Conservation (phyloP, 2,113 vertebrate genomes). For the Leptosomus discolor region DNA sequence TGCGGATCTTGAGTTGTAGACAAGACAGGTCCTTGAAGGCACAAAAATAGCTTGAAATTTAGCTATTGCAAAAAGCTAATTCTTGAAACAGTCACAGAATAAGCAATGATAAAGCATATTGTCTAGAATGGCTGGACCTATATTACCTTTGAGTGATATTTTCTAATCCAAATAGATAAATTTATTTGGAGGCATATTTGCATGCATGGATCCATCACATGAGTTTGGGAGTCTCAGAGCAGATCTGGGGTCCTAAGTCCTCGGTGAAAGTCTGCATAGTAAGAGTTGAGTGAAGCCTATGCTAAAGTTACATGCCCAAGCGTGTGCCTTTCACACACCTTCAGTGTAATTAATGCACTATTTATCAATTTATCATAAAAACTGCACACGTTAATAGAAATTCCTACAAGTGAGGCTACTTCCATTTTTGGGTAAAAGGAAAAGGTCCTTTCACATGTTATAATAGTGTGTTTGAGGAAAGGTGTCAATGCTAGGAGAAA, state of each 20-base stretch:
- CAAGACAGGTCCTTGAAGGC: background rate
- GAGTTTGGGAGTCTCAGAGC: background rate
- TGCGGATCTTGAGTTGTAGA: background rate
- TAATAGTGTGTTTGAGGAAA: background rate
- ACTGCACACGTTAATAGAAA: background rate
- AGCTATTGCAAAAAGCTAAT: background rate
- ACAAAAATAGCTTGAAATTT: background rate
- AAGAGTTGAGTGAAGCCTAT: background rate
- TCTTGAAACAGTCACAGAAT: background rate
- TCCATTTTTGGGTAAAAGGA: background rate
- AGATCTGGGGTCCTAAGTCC: background rate
- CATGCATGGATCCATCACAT: background rate
- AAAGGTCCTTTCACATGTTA: background rate
- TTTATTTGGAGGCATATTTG: background rate
- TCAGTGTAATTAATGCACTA: background rate
- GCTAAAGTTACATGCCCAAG: background rate
- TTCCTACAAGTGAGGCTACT: background rate
- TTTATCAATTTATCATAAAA: background rate
- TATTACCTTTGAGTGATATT: background rate
- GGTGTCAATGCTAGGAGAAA: background rate
- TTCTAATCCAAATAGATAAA: background rate
- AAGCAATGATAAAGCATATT: background rate
- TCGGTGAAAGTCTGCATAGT: background rate
- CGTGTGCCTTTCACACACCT: background rate
- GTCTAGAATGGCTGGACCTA: background rate